phyloP scores from a whole-genome alignment of 2,797 vertebrate genomes.

The Hybognathus amarus region DNA sequence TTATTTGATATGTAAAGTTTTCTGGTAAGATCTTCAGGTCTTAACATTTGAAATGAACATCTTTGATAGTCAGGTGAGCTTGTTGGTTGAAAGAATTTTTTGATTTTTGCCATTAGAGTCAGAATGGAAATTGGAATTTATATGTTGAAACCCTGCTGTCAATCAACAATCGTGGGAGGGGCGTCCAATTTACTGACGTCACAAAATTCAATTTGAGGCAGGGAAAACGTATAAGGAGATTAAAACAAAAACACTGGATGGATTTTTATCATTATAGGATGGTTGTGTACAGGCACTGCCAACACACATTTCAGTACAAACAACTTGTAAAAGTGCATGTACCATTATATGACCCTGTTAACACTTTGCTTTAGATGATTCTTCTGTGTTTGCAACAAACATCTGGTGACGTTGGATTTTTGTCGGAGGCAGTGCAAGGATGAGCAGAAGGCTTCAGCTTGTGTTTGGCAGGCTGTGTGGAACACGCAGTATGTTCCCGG shows the following conservation, averaged over 20 bases:
- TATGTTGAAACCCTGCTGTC: neutral
- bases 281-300: no score
- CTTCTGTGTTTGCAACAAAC: slow-evolving; percentile 13
- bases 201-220: no score
- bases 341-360: neutral
- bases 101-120: neutral
- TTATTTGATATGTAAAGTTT: slow-evolving; percentile 23
- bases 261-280: no score
- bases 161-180: no score
- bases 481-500: slow-evolving; percentile 46
- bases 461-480: slow-evolving; percentile 34
- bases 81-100: neutral
- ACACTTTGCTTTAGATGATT: neutral
- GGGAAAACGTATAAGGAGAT: no score
- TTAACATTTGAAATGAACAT: neutral
- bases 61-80: neutral
- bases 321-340: no score
- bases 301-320: no score
- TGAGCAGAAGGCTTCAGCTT: slow-evolving; percentile 40
- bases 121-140: neutral
- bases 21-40: neutral
- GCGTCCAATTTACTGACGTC: no score
- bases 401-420: slow-evolving; percentile 39
- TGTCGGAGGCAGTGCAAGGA: slow-evolving; percentile 24
- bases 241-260: no score